A percentile compares a stretch with the other conserved stretches of the same genome.
Evolutionary conservation across 2,113 vertebrate species (phyloP).

Genomic region (Sceloporus tristichus): DNA sequence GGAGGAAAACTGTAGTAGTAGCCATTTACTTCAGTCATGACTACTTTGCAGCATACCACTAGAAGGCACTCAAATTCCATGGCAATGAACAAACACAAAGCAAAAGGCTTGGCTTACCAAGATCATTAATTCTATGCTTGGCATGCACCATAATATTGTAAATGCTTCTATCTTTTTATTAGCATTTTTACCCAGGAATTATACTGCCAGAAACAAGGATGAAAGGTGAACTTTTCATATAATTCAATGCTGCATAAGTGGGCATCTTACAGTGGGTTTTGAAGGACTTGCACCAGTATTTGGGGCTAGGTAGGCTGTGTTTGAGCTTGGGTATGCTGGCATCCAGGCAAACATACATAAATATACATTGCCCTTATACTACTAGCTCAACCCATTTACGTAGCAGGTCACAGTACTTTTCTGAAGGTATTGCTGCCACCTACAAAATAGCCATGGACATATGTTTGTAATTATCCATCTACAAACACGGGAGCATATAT

Average conservation of each 20-base stretch:
- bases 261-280: neutral
- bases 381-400: neutral
- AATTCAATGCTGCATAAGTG: neutral
- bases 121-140: neutral
- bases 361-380: neutral
- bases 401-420: neutral
- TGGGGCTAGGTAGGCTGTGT: neutral
- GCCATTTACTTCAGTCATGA: neutral
- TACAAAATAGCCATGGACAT: neutral
- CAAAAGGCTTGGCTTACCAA: neutral
- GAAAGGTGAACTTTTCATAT: neutral
- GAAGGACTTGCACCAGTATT: neutral
- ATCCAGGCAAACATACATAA: neutral
- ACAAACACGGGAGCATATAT: neutral
- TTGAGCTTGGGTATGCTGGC: too few species aligned
- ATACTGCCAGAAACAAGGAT: neutral
- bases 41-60: neutral
- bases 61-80: constrained; percentile 22
- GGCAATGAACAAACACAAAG: neutral
- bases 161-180: neutral
- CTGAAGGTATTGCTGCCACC: neutral
- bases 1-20: too few species aligned
- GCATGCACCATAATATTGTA: neutral
- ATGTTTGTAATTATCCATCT: neutral
- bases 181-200: neutral